Conservation (phyloP, 2,797 vertebrate species). For the Trachurus trachurus region DNA sequence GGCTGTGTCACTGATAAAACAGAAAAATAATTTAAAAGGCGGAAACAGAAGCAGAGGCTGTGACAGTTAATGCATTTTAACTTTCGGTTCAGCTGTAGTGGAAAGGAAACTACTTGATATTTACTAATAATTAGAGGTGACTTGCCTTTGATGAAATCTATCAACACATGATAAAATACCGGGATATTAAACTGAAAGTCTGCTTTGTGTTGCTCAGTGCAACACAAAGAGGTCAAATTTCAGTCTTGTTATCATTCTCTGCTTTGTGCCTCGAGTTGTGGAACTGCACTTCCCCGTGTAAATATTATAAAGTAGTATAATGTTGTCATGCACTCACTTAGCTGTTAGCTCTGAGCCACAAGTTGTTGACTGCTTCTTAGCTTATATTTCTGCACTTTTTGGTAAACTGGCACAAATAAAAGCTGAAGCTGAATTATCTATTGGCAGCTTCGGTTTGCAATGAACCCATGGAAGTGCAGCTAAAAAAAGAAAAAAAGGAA, state of each 20-base stretch:
- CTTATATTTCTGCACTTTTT: not conserved
- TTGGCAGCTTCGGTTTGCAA: not conserved
- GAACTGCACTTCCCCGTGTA: not conserved
- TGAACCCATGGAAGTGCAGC: not conserved
- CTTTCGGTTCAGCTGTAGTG: not conserved
- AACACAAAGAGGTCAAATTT: not conserved
- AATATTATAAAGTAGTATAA: slow-evolving; percentile 2
- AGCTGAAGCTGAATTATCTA: not conserved
- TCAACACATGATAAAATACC: not conserved
- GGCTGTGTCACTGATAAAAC: not conserved
- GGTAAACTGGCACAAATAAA: not conserved
- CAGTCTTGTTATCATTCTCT: not conserved
- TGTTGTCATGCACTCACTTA: not conserved
- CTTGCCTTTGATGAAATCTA: not conserved
- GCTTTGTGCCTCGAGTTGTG: not conserved
- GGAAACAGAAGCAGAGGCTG: not conserved
- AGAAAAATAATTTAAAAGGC: not conserved
- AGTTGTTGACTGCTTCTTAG: not conserved
- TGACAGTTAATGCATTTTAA: not conserved
- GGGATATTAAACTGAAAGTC: not conserved
- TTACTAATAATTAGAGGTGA: not conserved
- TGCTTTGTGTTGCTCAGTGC: not conserved
- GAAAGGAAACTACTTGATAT: not conserved
- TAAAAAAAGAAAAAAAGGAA: not conserved
- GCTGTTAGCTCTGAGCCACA: not conserved